phyloP scores from a whole-genome alignment of 2,113 vertebrate genomes.

The Nerophis ophidion region DNA sequence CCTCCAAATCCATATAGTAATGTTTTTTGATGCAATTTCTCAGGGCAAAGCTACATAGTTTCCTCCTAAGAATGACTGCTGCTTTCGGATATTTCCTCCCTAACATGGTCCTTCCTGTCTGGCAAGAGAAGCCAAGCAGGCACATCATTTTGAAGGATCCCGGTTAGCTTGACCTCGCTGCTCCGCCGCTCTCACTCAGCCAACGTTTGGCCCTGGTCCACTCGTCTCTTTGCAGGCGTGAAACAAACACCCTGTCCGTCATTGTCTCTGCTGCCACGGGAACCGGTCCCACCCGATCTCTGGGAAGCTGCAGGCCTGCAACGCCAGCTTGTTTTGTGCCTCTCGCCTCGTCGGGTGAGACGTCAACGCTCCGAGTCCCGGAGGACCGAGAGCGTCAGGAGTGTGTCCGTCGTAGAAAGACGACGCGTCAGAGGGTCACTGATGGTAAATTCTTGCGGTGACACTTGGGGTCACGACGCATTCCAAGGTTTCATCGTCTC shows the following conservation, averaged over 20 bases:
- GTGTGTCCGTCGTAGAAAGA: slow-evolving; percentile 10
- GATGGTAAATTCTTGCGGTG: slow-evolving; percentile 45
- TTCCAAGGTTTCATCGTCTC: neutral
- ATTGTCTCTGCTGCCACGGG: neutral
- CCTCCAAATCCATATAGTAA: too few relatives aligned
- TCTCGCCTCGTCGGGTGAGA: slow-evolving; percentile 9
- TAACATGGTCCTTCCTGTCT: slow-evolving; percentile 30
- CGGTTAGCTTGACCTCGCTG: slow-evolving; percentile 25
- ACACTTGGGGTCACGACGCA: slow-evolving; percentile 32
- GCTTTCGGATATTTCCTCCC: slow-evolving; percentile 14
- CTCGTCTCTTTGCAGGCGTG: neutral
- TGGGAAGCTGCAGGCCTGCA: neutral
- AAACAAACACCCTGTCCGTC: neutral
- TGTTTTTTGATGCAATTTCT: too few relatives aligned
- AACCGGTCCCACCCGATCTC: neutral
- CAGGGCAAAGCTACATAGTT: too few relatives aligned
- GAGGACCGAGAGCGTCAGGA: slow-evolving; percentile 11
- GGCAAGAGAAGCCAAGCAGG: slow-evolving; percentile 28
- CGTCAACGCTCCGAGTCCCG: slow-evolving; percentile 6
- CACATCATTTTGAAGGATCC: slow-evolving; percentile 32
- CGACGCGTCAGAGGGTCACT: slow-evolving; percentile 27
- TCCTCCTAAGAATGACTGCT: too few relatives aligned
- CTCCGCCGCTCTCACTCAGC: slow-evolving; percentile 18
- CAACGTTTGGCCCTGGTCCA: slow-evolving; percentile 13
- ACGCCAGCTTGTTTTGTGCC: too few relatives aligned